phyloP scores from a whole-genome alignment of 2,797 vertebrate genomes.

The Heteromormyrus szaboi region DNA sequence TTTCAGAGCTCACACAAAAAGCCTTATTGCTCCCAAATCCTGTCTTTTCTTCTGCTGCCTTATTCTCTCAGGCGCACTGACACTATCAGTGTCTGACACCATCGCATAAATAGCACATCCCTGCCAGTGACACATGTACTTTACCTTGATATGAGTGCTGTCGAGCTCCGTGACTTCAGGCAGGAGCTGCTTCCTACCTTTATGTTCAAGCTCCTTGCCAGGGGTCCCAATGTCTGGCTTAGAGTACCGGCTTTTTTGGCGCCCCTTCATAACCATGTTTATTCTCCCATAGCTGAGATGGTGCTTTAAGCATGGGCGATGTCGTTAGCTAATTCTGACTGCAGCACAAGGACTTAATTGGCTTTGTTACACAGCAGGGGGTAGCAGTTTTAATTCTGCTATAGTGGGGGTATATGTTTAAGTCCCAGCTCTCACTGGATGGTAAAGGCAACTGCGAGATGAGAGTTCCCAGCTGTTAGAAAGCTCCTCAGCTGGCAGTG shows the following conservation, averaged over 20 bases:
- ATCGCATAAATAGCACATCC: slow-evolving; percentile 55
- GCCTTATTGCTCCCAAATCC: slow-evolving; percentile 53
- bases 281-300: slow-evolving; percentile 29
- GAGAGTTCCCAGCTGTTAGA: neutral
- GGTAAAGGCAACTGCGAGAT: neutral
- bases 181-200: slow-evolving; percentile 39
- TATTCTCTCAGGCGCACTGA: slow-evolving; percentile 51
- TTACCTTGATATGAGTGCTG: slow-evolving; percentile 45
- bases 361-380: neutral
- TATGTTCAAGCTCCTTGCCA: slow-evolving; percentile 37
- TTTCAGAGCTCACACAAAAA: slow-evolving; percentile 29
- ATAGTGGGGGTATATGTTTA: slow-evolving; percentile 24
- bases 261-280: slow-evolving; percentile 49
- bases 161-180: slow-evolving; percentile 39
- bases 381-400: neutral
- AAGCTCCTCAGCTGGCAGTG: neutral
- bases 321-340: slow-evolving; percentile 1
- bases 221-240: slow-evolving; percentile 60
- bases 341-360: neutral
- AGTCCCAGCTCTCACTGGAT: slow-evolving; percentile 46
- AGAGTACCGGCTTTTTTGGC: slow-evolving; percentile 50
- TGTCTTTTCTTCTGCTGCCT: slow-evolving; percentile 44
- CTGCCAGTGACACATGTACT: slow-evolving; percentile 47
- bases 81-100: slow-evolving; percentile 52
- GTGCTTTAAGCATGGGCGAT: neutral